Conservation (phyloP, 2,888 invertebrate species). For the Diachrysia chrysitis region DNA sequence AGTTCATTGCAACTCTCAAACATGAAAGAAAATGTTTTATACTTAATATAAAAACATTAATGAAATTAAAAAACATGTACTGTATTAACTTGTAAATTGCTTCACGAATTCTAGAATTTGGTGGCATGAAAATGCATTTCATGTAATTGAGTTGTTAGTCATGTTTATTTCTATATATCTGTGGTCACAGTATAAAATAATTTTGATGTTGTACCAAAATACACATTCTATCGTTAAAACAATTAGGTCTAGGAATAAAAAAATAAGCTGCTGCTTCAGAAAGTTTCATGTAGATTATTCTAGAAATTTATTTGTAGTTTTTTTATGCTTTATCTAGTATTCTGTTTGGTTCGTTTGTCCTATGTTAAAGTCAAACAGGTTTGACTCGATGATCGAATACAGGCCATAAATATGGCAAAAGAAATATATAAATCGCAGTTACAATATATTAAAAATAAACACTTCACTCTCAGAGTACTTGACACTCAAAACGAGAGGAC, state of each 20-base stretch:
- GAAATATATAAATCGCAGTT: constrained; percentile 1
- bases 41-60: constrained; percentile 28
- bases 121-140: constrained; percentile 29
- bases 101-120: constrained; percentile 29
- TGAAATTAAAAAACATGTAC: constrained; percentile 28
- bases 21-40: constrained; percentile 17
- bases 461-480: constrained; percentile 12
- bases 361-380: not conserved
- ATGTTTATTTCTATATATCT: constrained; percentile 31
- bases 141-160: constrained; percentile 2
- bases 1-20: constrained; percentile 34
- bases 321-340: not conserved
- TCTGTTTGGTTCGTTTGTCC: not conserved
- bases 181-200: constrained; percentile 12
- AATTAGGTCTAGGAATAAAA: constrained; percentile 11
- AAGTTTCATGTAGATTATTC: not conserved
- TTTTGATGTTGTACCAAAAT: constrained; percentile 23
- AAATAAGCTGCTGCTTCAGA: not conserved
- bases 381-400: not conserved
- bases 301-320: not conserved
- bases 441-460: not conserved
- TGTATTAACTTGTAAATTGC: constrained; percentile 25
- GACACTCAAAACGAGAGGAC: not conserved
- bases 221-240: constrained; percentile 15
- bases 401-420: not conserved